A percentile compares a stretch with the other conserved stretches of the same genome.
phyloP scores from a whole-genome alignment of 2,113 vertebrate genomes.

The Rhodinocichla rosea region DNA sequence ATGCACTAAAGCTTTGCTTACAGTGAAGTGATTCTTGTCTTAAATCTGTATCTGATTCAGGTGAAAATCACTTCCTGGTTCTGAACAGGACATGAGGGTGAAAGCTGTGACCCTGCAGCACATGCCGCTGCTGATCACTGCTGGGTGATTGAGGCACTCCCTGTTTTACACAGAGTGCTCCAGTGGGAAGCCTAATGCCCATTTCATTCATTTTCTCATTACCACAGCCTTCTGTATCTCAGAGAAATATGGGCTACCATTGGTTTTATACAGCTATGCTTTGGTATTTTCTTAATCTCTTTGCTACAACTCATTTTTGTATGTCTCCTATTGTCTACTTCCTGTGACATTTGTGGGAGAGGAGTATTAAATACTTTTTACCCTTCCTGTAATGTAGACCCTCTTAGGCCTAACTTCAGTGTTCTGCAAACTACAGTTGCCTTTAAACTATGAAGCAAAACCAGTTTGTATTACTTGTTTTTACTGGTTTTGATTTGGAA shows the following conservation, averaged over 20 bases:
- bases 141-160: neutral
- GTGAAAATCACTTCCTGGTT: constrained; percentile 10
- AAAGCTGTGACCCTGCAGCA: neutral
- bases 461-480: constrained; percentile 13
- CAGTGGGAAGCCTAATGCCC: neutral
- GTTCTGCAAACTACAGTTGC: constrained; percentile 37
- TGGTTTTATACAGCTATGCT: constrained; percentile 34
- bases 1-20: constrained; percentile 30
- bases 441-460: constrained; percentile 45
- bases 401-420: constrained; percentile 16
- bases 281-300: constrained; percentile 48
- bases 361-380: constrained; percentile 3
- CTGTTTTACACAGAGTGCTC: neutral
- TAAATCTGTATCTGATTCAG: constrained; percentile 5
- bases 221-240: neutral
- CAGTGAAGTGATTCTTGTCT: neutral
- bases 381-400: neutral
- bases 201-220: neutral
- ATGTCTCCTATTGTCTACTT: constrained; percentile 38
- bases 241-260: constrained; percentile 1
- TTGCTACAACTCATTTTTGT: constrained; percentile 47
- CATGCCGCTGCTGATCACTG: neutral
- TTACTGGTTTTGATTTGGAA: constrained; percentile 28
- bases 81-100: neutral
- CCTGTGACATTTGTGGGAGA: neutral